phyloP scores from a whole-genome alignment of 2,797 vertebrate species.

The Gallirallus australis region DNA sequence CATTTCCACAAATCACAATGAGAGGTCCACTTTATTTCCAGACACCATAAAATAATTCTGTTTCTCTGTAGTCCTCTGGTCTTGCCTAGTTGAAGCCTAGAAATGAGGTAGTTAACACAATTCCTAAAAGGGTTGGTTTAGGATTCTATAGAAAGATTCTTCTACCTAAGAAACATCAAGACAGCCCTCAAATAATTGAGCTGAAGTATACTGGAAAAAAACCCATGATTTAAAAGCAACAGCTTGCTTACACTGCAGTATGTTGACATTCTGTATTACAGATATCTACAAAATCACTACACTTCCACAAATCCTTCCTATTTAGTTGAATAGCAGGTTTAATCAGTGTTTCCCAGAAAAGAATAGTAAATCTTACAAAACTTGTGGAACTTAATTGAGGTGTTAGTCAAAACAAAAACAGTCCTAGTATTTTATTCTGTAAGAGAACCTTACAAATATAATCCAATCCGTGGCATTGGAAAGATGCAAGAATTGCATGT shows the following conservation, averaged over 20 bases:
- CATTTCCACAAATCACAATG: background rate
- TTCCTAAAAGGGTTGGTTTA: background rate
- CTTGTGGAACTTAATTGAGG: background rate
- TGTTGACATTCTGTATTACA: background rate
- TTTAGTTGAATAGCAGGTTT: background rate
- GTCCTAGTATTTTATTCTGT: background rate
- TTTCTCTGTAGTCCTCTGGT: background rate
- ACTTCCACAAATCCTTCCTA: background rate
- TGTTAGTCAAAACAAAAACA: background rate
- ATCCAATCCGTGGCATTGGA: background rate
- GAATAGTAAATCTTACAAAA: background rate
- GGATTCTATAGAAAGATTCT: background rate
- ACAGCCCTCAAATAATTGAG: background rate
- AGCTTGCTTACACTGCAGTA: background rate
- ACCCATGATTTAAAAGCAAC: background rate
- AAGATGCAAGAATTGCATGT: background rate
- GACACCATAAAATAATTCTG: background rate
- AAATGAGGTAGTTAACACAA: background rate
- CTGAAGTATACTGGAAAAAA: background rate
- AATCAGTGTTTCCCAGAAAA: background rate
- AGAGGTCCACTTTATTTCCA: background rate
- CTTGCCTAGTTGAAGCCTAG: background rate
- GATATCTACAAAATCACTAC: background rate
- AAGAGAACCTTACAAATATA: background rate
- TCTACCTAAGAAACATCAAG: background rate